These are phyloP conservation scores for Elysia crispata DNA, from an alignment of 2,888 invertebrate species.

Conservation along the genomic window DNA sequence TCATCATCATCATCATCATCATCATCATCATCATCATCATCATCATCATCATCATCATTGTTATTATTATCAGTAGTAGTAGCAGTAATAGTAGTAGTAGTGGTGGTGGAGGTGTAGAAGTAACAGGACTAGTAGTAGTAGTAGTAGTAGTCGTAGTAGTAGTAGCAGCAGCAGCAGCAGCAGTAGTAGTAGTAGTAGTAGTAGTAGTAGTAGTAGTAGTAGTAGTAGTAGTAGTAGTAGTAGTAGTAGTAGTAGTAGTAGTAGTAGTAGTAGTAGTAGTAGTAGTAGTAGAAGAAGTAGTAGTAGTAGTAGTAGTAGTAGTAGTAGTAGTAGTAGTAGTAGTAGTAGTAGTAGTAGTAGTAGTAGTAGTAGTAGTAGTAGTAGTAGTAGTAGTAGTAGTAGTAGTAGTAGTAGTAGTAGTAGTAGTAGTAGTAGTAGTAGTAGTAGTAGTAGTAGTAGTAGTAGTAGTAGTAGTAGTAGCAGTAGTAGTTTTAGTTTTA, in stretches of 20 bases:
- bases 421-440: conserved; percentile 16
- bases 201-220: background rate
- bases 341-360: too few relatives aligned
- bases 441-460: conserved; percentile 17
- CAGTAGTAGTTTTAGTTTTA: background rate
- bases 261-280: conserved; percentile 17
- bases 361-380: background rate
- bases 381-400: background rate
- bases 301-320: conserved; percentile 15
- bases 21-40: conserved; percentile 1
- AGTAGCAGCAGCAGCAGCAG: conserved; percentile 13
- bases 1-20: conserved; percentile 9
- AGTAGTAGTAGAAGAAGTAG: conserved; percentile 10
- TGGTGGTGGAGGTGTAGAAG: background rate
- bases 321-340: background rate
- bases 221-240: conserved; percentile 5
- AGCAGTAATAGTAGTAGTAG: too few relatives aligned
- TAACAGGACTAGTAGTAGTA: too few relatives aligned
- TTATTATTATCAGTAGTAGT: too few relatives aligned
- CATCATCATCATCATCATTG: too few relatives aligned
- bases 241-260: conserved; percentile 17
- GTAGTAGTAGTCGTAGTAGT: background rate
- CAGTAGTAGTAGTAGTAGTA: background rate
- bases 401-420: background rate
- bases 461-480: conserved; percentile 15